Percentiles rank a stretch among this genome's conserved stretches.
Conservation (phyloP, 2,113 vertebrate species). For the Gasterosteus nipponicus region DNA sequence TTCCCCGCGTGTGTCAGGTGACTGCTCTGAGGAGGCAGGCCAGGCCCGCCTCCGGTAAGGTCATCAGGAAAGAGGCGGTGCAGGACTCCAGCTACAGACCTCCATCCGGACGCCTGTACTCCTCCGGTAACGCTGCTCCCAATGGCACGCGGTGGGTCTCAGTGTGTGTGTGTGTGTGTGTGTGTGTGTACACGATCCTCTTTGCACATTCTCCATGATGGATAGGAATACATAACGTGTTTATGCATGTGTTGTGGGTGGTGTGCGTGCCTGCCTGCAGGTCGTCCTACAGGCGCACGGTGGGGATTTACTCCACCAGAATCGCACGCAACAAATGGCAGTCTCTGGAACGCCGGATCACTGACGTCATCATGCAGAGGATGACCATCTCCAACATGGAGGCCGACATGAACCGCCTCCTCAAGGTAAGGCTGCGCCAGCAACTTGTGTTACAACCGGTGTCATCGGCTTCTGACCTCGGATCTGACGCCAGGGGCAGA, state of each 20-base stretch:
- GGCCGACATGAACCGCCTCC: constrained; percentile 95
- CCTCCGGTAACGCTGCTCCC: constrained; percentile 72
- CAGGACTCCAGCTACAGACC: constrained; percentile 84
- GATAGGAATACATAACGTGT: too few species aligned
- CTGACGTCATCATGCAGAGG: constrained; percentile 96
- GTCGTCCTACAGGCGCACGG: constrained; percentile 85
- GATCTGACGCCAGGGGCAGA: not conserved
- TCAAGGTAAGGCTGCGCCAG: constrained; percentile 83
- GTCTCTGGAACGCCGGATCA: constrained; percentile 90
- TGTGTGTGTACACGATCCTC: not conserved
- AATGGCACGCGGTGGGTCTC: constrained; percentile 86
- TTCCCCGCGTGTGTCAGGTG: constrained; percentile 79
- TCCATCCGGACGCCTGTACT: constrained; percentile 86
- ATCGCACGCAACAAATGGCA: constrained; percentile 94
- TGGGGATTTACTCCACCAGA: constrained; percentile 87
- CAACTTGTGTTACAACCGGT: too few species aligned
- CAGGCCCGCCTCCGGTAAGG: constrained; percentile 91
- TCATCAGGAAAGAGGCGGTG: constrained; percentile 84
- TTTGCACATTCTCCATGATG: too few species aligned
- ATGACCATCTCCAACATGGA: constrained; percentile 99
- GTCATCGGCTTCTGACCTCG: not conserved
- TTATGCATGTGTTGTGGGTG: not conserved
- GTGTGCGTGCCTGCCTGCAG: constrained; percentile 69
- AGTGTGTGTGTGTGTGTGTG: constrained; percentile 15
- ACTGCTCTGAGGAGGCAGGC: constrained; percentile 92